Evolutionary conservation across 1,140 invertebrate genomes (phyloP), one percentile per base, ranked within the genome.

Genomic region (Panagrolaimus sp.): DNA sequence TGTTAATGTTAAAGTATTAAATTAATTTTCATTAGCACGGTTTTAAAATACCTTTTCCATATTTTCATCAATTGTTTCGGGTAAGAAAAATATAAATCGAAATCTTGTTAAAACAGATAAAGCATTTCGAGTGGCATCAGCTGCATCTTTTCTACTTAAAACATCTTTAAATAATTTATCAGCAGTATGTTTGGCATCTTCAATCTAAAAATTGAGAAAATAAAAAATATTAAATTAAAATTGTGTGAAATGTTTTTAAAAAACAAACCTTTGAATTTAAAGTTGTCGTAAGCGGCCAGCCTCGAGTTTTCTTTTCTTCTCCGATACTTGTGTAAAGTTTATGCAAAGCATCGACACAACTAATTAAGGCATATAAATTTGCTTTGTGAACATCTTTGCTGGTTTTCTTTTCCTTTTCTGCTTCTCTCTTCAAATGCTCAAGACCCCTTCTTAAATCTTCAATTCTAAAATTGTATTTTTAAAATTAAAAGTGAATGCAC

Each of bases 101-200:
- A 91, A 93, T 67, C 94, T 87, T 62, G 93, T 91, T 70, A 98
- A 86, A 6, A 97, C 89, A 73, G 91, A 90, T 17, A 99, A 86
- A 14, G 95, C 94, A 83, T 95, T 96, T 69, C 96, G 87, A 0
- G 93, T 98, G 15, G 92, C 90, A 84, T 99, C 96, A 0, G 94
- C 95, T 81, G 90, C 89, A 77, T 98, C 95, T 83, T 96, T 91
- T 58, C 95, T 87, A 10, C 90, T 88, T 45, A 98, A 84, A 14
- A 98, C 94, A 83, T 95, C 93, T 69, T 93, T 89, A 83, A 98
- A 99, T 32, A 98, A 86, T 75, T 90, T 91, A 82, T 94, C 91
- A 0, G 94, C 94, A 84, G 95, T 91, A 44, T 87, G 87, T 84
- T 93, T 93, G 2, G 93, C 92, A 84, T 91, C 90, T 90, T 83